Evolutionary conservation across 2,113 vertebrate species (phyloP), one percentile per base, ranked within the genome.

Genomic region (Neolamprologus brichardi): DNA sequence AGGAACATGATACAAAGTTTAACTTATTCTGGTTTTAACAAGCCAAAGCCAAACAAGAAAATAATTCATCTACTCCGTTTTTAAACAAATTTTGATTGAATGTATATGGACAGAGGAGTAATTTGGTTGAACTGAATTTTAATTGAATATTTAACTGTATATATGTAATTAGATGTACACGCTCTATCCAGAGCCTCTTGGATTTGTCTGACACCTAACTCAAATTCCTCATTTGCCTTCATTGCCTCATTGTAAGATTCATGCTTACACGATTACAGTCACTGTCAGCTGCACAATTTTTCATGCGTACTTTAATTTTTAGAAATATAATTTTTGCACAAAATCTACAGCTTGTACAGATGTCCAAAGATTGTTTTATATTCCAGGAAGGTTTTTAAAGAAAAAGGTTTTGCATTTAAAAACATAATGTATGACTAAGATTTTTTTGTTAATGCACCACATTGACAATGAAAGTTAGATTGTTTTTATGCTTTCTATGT

Each of bases 1-100:
- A 28, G 79, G 17, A 85, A 54, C 78, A 20, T 18, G 62, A 14
- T 72, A 6, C 54, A 30, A 58, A 85, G 4, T 70, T 75, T 30
- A 85, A 88, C 18, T 87, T 70, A 78, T 84, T 87, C 28, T 77
- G 30, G 17, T 84, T 85, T 87, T 2, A 58, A 83, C 83, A 72
- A 51, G 62, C 64, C 60, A 78, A 91, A 80, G 89, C 89, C 83
- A 90, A 91, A 60, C 5, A 32, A 64, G 8, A 44, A 67, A 85
- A 37, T 17, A 32, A 39, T 81, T 25, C 7, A 30, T 64, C 79
- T 46, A 8, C 2, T 85, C 6, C n/a, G 2, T 58, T 75, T 82
- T 82, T 83, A 41, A 64, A 79, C 53, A 82, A 3, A 78, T 14
- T 41, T 58, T 60, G 25, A 34, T n/a, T 87, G 78, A 89, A 88